Evolutionary conservation across 2,797 vertebrate genomes (phyloP).

Genomic region (Salmo trutta): DNA sequence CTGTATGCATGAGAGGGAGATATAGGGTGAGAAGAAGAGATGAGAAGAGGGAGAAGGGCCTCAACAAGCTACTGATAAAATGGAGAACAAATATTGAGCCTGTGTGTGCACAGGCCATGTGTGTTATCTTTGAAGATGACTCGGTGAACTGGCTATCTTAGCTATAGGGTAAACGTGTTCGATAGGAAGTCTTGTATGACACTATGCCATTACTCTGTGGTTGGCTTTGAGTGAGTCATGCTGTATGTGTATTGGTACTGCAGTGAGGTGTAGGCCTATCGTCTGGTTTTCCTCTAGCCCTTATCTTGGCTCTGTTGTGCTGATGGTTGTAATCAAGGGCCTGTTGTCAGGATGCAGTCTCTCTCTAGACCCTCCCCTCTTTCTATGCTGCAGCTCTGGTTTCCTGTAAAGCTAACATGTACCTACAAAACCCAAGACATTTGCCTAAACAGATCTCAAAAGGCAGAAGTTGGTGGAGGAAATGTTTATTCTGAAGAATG

Average conservation of each 20-base stretch:
- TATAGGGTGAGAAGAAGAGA: conserved; percentile 23
- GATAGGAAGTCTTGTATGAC: background rate
- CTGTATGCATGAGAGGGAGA: conserved; percentile 14
- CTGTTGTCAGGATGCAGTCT: conserved; percentile 67
- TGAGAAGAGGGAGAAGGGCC: conserved; percentile 39
- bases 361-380: conserved; percentile 32
- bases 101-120: background rate
- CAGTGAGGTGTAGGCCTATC: conserved; percentile 58
- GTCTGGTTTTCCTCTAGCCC: conserved; percentile 56
- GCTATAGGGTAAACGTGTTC: background rate
- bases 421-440: conserved; percentile 57
- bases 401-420: conserved; percentile 69
- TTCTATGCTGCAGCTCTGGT: conserved; percentile 58
- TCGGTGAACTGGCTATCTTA: background rate
- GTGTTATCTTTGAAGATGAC: background rate
- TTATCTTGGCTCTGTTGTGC: conserved; percentile 53
- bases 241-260: conserved; percentile 36
- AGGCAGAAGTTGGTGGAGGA: background rate
- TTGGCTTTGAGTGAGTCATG: conserved; percentile 55
- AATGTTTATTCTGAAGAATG: background rate
- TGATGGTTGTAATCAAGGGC: conserved; percentile 61
- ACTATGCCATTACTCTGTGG: conserved; percentile 28
- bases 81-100: conserved; percentile 40
- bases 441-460: background rate
- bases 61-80: conserved; percentile 58